phyloP scores from a whole-genome alignment of 1,140 invertebrate species.

The Brachionus rubens region DNA sequence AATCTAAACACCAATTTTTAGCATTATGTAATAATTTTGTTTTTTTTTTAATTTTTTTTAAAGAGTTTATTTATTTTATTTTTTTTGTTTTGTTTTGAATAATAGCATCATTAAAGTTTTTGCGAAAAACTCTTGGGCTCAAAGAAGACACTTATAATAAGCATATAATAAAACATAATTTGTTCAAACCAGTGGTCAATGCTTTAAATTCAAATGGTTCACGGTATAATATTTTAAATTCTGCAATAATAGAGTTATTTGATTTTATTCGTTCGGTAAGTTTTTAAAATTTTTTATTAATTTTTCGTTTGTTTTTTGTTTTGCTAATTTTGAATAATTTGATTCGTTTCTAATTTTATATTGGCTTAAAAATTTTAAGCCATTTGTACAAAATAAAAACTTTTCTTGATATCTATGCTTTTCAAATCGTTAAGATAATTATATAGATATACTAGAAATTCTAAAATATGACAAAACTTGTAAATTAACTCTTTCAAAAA shows the following conservation, averaged over 20 bases:
- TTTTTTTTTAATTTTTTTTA: neutral
- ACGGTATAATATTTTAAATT: slow-evolving; percentile 95
- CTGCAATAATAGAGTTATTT: slow-evolving; percentile 97
- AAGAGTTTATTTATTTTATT: slow-evolving; percentile 23
- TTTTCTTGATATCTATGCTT: too few relatives aligned
- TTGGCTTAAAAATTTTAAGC: too few relatives aligned
- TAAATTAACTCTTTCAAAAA: too few relatives aligned
- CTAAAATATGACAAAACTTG: too few relatives aligned
- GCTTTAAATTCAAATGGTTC: slow-evolving; percentile 93
- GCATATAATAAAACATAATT: slow-evolving; percentile 89
- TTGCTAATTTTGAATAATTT: too few relatives aligned
- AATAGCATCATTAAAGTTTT: slow-evolving; percentile 82
- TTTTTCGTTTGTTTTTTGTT: too few relatives aligned
- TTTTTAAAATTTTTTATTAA: too few relatives aligned
- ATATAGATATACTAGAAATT: too few relatives aligned
- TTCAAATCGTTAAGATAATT: too few relatives aligned
- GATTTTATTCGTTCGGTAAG: slow-evolving; percentile 77
- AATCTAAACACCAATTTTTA: slow-evolving; percentile 94
- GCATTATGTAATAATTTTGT: slow-evolving; percentile 72
- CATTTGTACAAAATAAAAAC: too few relatives aligned
- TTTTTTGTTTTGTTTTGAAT: too few relatives aligned
- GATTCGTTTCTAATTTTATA: too few relatives aligned
- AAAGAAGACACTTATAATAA: slow-evolving; percentile 98
- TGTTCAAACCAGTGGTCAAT: slow-evolving; percentile 91
- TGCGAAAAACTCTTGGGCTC: slow-evolving; percentile 91